Evolutionary conservation across 2,888 invertebrate genomes (phyloP).

Genomic region (Diploptera punctata): DNA sequence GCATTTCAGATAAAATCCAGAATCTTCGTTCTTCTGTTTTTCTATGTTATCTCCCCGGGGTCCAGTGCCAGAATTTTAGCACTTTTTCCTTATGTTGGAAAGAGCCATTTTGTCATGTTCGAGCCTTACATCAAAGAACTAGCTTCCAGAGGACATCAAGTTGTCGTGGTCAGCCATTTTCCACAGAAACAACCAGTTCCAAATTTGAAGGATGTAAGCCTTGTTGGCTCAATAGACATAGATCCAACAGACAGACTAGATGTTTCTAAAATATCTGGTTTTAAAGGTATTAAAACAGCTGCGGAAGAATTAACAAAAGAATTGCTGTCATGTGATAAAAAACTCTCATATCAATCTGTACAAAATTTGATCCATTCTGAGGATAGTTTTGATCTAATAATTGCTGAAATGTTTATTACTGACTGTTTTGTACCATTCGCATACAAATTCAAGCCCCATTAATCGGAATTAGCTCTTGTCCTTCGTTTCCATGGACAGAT

Average conservation of each 20-base stretch:
- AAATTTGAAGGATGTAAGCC: constrained; percentile 30
- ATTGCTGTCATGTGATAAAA: constrained; percentile 31
- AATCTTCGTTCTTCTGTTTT: constrained; percentile 68
- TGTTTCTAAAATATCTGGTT: background rate
- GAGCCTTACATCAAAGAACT: too few species aligned
- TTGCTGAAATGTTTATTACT: constrained; percentile 74
- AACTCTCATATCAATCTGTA: constrained; percentile 33
- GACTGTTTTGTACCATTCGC: constrained; percentile 74
- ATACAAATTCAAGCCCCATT: constrained; percentile 64
- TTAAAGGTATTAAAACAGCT: background rate
- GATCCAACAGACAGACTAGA: background rate
- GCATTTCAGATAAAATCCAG: background rate
- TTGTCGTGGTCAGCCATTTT: constrained; percentile 34
- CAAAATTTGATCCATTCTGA: constrained; percentile 40
- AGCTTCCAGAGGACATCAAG: constrained; percentile 35
- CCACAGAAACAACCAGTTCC: constrained; percentile 15
- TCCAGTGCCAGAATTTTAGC: constrained; percentile 56
- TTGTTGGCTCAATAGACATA: constrained; percentile 40
- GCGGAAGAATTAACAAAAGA: background rate
- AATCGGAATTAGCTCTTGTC: constrained; percentile 54
- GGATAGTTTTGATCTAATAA: constrained; percentile 66
- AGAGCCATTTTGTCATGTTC: too few species aligned
- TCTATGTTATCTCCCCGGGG: constrained; percentile 73
- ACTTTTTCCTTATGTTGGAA: too few species aligned
- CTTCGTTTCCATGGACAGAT: constrained; percentile 66